Percentiles rank a stretch among this genome's conserved stretches.
Evolutionary conservation across 2,797 vertebrate genomes (phyloP).

Genomic region (Columba guinea): DNA sequence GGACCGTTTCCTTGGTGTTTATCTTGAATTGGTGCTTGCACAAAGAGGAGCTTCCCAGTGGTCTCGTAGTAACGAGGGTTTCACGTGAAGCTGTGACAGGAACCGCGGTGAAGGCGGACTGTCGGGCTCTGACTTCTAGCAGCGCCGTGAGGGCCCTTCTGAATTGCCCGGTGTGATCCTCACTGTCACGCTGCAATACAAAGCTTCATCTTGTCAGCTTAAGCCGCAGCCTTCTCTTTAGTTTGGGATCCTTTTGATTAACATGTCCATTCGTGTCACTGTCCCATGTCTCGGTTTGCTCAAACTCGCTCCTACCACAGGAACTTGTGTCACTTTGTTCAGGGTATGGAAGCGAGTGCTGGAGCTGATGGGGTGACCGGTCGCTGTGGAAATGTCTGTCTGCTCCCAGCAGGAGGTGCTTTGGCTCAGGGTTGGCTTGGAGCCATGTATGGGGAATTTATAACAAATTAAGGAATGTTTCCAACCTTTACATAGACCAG

Average conservation of each 20-base stretch:
- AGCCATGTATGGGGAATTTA: conserved; percentile 21
- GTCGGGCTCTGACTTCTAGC: neutral
- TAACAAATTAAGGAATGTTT: conserved; percentile 50
- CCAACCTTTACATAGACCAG: neutral
- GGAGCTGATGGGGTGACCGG: neutral
- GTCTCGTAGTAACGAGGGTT: neutral
- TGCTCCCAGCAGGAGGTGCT: conserved; percentile 66
- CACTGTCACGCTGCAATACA: neutral
- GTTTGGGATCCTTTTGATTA: neutral
- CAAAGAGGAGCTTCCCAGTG: neutral
- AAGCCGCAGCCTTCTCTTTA: neutral
- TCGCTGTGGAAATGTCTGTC: neutral
- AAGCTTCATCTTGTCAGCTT: neutral
- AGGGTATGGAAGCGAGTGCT: neutral
- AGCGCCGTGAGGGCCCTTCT: neutral
- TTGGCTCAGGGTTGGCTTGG: conserved; percentile 49
- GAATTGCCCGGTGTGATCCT: neutral
- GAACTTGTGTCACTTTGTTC: neutral
- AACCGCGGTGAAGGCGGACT: neutral
- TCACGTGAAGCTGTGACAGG: neutral
- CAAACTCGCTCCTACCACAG: neutral
- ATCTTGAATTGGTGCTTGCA: neutral
- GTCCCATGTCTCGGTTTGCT: neutral
- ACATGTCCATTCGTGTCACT: rapidly evolving
- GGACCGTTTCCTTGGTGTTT: neutral